Percentiles rank a stretch among this genome's conserved stretches.
Evolutionary conservation across 2,888 invertebrate species (phyloP).

Genomic region (Tanytarsus gracilentus): DNA sequence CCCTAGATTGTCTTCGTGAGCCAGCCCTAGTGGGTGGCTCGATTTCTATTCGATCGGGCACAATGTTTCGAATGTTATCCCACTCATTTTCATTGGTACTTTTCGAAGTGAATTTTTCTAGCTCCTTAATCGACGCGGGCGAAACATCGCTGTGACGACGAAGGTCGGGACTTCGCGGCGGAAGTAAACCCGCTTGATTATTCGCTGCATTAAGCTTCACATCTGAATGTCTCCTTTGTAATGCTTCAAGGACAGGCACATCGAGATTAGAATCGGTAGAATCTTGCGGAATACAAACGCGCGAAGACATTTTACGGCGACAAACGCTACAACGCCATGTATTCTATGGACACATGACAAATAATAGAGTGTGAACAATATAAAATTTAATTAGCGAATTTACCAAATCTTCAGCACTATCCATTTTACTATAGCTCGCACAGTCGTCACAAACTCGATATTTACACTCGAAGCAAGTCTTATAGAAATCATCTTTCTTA

Average conservation of each 20-base stretch:
- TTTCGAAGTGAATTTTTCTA: slow-evolving; percentile 68
- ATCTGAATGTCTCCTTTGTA: slow-evolving; percentile 75
- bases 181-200: slow-evolving; percentile 53
- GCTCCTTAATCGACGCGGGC: slow-evolving; percentile 74
- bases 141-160: slow-evolving; percentile 79
- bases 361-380: background rate
- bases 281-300: slow-evolving; percentile 67
- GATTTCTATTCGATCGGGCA: slow-evolving; percentile 35
- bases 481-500: slow-evolving; percentile 78
- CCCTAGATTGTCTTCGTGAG: slow-evolving; percentile 52
- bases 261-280: slow-evolving; percentile 77
- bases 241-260: slow-evolving; percentile 66
- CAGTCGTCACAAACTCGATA: slow-evolving; percentile 89
- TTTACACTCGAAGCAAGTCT: slow-evolving; percentile 82
- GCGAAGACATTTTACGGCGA: slow-evolving; percentile 69
- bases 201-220: slow-evolving; percentile 52
- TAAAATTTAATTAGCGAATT: slow-evolving; percentile 35
- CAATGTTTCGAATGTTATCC: slow-evolving; percentile 30
- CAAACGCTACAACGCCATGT: slow-evolving; percentile 87
- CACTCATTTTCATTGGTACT: slow-evolving; percentile 2
- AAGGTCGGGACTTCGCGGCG: slow-evolving; percentile 73
- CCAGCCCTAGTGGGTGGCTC: slow-evolving; percentile 42
- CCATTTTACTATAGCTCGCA: slow-evolving; percentile 79
- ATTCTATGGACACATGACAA: slow-evolving; percentile 43
- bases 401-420: slow-evolving; percentile 74